Base-by-base conservation (phyloP, 2,888 invertebrate species). In the Halictus ligatus region DNA sequence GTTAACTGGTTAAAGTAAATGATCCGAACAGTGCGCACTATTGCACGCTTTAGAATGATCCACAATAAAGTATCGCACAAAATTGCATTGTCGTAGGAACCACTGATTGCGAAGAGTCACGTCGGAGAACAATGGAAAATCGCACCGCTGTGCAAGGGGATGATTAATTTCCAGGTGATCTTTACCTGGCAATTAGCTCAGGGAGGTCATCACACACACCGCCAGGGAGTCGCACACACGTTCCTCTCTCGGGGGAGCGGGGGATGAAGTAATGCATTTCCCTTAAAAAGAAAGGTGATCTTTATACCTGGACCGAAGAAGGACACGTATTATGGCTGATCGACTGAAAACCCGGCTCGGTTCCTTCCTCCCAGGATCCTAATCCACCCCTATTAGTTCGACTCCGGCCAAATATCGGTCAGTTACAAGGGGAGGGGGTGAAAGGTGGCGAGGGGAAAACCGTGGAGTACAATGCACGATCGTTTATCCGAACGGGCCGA, bases 401-500 rank as follows among this genome's bases (percentile, higher is more conserved):
- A 79, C 85, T 87, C 64, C 79, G 80, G 74, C 76, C 88, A 90
- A 88, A 91, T 91, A 91, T 91, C 91, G 91, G 91, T 91, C 91
- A 91, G 87, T 87, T 84, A 76, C 71, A 75, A 72, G 76, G n/a
- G 35, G 60, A 74, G 74, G 76, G n/a, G 15, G 12, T 15, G 13
- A 1, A 8, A 25, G 60, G 76, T 43, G 76, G 72, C 2, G 29
- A 21, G 35, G 75, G 76, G 87, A 40, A 21, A 21, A 29, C 7
- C 40, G 40, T 21, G 7, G 35, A 77, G 54, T 40, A 90, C 91
- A 90, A 90, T 89, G 84, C 80, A 13, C n/a, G 77, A 35, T 69
- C 87, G 83, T 89, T 89, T 86, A 90, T 87, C 86, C 89, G 81
- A 75, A 72, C 78, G 76, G 76, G 69, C 76, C 80, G 89, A 90